A percentile compares a stretch with the other conserved stretches of the same genome.
phyloP scores from a whole-genome alignment of 2,797 vertebrate species.

The Melanotaenia maccullochi region DNA sequence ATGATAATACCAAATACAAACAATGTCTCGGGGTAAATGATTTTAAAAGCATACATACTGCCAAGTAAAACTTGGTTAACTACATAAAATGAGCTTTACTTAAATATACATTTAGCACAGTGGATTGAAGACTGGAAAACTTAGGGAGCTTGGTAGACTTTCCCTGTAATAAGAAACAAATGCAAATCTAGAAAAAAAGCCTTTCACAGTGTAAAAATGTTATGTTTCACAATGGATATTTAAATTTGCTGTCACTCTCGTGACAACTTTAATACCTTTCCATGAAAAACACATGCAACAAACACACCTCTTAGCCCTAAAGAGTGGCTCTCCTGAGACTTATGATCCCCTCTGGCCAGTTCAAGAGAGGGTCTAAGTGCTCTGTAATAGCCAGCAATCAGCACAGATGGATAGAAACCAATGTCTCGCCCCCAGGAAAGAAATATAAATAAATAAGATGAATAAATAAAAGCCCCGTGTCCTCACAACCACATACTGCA shows the following conservation, averaged over 20 bases:
- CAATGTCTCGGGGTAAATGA: too few species aligned
- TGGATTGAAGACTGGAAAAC: constrained; percentile 1
- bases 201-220: constrained; percentile 5
- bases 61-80: too few species aligned
- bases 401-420: constrained; percentile 80
- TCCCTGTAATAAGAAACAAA: neutral
- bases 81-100: neutral
- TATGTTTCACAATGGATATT: constrained; percentile 22
- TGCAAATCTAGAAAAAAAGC: neutral
- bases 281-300: constrained; percentile 49
- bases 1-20: too few species aligned
- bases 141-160: neutral
- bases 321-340: constrained; percentile 72
- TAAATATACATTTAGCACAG: neutral
- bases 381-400: constrained; percentile 85
- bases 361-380: constrained; percentile 81
- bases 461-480: constrained; percentile 86
- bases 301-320: constrained; percentile 71
- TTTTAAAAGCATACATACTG: too few species aligned
- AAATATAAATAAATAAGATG: constrained; percentile 87
- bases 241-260: constrained; percentile 34
- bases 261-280: constrained; percentile 34
- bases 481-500: constrained; percentile 76
- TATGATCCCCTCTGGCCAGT: constrained; percentile 70
- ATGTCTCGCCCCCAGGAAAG: constrained; percentile 78